These are phyloP conservation scores for Bradypodion ventrale DNA, from an alignment of 2,797 vertebrate genomes.

Conservation along the genomic window DNA sequence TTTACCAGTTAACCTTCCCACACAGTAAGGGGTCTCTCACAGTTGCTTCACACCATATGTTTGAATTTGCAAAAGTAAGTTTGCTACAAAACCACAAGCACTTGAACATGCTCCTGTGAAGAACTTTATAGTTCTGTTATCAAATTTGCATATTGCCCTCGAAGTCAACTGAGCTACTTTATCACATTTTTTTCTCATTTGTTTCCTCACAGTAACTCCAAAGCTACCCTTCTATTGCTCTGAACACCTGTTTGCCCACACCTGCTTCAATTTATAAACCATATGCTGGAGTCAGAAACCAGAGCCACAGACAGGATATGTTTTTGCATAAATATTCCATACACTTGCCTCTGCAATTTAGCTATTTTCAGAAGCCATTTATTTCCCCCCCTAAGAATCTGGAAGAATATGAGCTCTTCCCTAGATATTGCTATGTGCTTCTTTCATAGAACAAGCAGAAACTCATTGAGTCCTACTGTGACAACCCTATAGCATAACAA, in stretches of 20 bases:
- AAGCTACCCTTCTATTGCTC: conserved; percentile 60
- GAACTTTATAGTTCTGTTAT: conserved; percentile 45
- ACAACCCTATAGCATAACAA: conserved; percentile 2
- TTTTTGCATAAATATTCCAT: conserved; percentile 79
- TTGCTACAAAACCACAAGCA: conserved; percentile 30
- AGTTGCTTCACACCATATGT: conserved; percentile 1
- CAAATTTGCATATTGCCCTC: conserved; percentile 48
- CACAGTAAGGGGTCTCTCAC: conserved; percentile 3
- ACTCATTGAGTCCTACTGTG: conserved; percentile 45
- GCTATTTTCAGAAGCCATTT: conserved; percentile 70
- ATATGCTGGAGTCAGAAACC: conserved; percentile 79
- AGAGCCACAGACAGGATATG: conserved; percentile 63
- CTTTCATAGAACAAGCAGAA: conserved; percentile 46
- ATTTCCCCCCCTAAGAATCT: conserved; percentile 75
- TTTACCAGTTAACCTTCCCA: neutral
- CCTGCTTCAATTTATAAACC: conserved; percentile 81
- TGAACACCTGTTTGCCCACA: conserved; percentile 81
- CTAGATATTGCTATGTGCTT: conserved; percentile 48
- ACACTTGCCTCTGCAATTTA: conserved; percentile 63
- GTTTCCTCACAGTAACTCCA: conserved; percentile 53
- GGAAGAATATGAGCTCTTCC: conserved; percentile 37
- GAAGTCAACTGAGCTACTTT: conserved; percentile 43
- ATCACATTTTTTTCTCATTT: conserved; percentile 6
- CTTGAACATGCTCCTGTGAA: conserved; percentile 33
- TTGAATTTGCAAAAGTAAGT: neutral